A percentile compares a stretch with the other conserved stretches of the same genome.
Evolutionary conservation across 2,888 invertebrate species (phyloP).

Genomic region (Melangyna quadrimaculata): DNA sequence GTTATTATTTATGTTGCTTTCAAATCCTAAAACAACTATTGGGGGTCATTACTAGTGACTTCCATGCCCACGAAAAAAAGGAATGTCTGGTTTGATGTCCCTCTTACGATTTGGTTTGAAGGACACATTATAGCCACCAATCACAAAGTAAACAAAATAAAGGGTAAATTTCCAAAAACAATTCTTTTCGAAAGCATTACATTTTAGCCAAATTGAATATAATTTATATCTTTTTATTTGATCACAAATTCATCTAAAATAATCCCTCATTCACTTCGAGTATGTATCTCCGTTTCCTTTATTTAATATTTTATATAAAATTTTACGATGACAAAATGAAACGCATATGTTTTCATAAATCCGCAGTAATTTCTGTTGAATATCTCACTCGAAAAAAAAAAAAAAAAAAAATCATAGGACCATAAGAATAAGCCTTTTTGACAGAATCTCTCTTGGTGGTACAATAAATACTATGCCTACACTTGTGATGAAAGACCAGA

Average conservation of each 20-base stretch:
- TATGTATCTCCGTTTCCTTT: neutral
- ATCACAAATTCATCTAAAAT: neutral
- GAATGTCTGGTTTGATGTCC: too few relatives aligned
- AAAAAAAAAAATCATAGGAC: neutral
- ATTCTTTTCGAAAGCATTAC: too few relatives aligned
- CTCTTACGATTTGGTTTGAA: too few relatives aligned
- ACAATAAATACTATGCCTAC: neutral
- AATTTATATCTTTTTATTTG: neutral
- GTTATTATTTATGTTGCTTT: too few relatives aligned
- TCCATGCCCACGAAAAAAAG: too few relatives aligned
- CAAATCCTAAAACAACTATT: too few relatives aligned
- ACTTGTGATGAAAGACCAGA: constrained; percentile 1
- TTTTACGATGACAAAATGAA: neutral
- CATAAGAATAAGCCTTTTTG: neutral
- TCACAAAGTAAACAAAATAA: too few relatives aligned
- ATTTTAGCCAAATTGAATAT: neutral
- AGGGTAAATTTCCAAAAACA: too few relatives aligned
- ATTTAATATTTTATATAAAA: neutral
- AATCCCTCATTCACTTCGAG: neutral
- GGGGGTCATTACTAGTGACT: too few relatives aligned
- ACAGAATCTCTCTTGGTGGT: neutral
- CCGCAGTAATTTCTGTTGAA: neutral
- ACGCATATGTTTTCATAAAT: neutral
- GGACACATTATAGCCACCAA: too few relatives aligned
- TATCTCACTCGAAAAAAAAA: neutral